Evolutionary conservation across 2,797 vertebrate species (phyloP).

Genomic region (Pogoniulus pusillus): DNA sequence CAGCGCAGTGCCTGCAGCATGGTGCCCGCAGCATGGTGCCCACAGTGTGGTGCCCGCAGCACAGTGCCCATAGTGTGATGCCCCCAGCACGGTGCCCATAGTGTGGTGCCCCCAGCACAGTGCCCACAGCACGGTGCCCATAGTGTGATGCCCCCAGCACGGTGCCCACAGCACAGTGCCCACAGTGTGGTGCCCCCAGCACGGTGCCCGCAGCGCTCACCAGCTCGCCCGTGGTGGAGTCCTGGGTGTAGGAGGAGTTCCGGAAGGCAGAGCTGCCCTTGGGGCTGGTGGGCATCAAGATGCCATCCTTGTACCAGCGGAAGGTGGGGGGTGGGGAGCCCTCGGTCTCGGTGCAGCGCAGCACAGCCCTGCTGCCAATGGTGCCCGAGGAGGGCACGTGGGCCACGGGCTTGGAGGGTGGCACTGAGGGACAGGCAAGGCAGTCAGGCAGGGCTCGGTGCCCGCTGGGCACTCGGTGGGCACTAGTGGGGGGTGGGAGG

Average conservation of each 20-base stretch:
- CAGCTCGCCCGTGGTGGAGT: constrained; percentile 77
- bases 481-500: too few relatives aligned
- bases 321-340: constrained; percentile 83
- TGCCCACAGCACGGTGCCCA: too few relatives aligned
- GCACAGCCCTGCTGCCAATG: constrained; percentile 61
- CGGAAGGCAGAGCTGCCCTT: constrained; percentile 74
- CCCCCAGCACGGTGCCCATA: too few relatives aligned
- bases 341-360: constrained; percentile 78
- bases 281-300: constrained; percentile 77
- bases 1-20: too few relatives aligned
- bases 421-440: constrained; percentile 74
- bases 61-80: too few relatives aligned
- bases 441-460: not conserved
- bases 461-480: too few relatives aligned
- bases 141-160: too few relatives aligned
- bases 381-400: constrained; percentile 80
- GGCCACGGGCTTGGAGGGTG: constrained; percentile 79
- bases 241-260: constrained; percentile 84
- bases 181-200: too few relatives aligned
- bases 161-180: too few relatives aligned
- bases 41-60: too few relatives aligned
- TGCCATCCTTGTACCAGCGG: constrained; percentile 81
- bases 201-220: constrained; percentile 56
- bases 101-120: too few relatives aligned
- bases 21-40: too few relatives aligned